phyloP scores from a whole-genome alignment of 2,797 vertebrate species.

The Tympanoctomys barrerae region DNA sequence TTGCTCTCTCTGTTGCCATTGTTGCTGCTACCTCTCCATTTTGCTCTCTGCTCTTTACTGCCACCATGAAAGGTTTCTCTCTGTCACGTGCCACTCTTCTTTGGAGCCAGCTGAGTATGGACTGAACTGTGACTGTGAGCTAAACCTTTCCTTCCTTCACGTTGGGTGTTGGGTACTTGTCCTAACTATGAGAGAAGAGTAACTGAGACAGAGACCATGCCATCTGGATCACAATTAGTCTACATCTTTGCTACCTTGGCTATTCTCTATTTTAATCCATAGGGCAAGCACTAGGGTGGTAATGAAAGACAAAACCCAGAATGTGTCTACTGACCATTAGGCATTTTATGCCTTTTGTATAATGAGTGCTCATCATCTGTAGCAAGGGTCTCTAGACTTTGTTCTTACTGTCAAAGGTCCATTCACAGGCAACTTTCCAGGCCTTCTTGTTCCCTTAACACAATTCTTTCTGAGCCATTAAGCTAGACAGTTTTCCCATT shows the following conservation, averaged over 20 bases:
- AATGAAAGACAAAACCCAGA: not conserved
- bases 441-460: not conserved
- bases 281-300: not conserved
- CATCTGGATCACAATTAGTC: not conserved
- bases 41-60: too few relatives aligned
- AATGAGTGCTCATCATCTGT: not conserved
- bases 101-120: too few relatives aligned
- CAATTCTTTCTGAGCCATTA: not conserved
- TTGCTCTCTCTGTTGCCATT: too few relatives aligned
- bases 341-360: not conserved
- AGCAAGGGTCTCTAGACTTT: not conserved
- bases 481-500: not conserved
- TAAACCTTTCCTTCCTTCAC: not conserved
- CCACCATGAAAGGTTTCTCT: too few relatives aligned
- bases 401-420: not conserved
- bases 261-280: not conserved
- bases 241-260: not conserved
- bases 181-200: too few relatives aligned
- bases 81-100: too few relatives aligned
- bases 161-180: too few relatives aligned
- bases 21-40: too few relatives aligned
- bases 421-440: not conserved
- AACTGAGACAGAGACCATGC: too few relatives aligned
- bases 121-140: too few relatives aligned
- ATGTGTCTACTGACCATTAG: not conserved